Evolutionary conservation across 2,888 invertebrate genomes (phyloP).

Genomic region (Lacanobia wlatinum): DNA sequence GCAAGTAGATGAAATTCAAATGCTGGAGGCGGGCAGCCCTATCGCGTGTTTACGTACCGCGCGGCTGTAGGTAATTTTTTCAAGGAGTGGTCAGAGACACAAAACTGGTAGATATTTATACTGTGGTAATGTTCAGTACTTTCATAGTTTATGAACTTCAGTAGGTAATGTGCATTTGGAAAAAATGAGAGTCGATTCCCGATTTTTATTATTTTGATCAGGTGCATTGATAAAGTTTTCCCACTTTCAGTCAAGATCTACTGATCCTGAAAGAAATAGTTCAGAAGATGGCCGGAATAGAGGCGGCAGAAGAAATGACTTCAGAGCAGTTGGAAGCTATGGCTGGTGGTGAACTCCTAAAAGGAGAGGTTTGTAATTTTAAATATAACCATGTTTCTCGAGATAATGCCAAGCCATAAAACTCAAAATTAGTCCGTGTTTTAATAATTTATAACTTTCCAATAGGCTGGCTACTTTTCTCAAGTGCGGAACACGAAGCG

Average conservation of each 20-base stretch:
- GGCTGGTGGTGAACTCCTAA: constrained; percentile 98
- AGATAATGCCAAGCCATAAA: neutral
- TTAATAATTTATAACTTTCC: constrained; percentile 58
- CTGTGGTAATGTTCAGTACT: too few species aligned
- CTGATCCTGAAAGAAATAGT: constrained; percentile 99
- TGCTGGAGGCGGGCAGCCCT: too few species aligned
- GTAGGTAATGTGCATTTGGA: too few species aligned
- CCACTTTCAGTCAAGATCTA: constrained; percentile 93
- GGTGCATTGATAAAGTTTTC: too few species aligned
- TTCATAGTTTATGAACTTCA: too few species aligned
- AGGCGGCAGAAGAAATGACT: constrained; percentile 98
- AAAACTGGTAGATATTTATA: too few species aligned
- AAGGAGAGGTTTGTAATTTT: constrained; percentile 97
- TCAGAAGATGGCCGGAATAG: constrained; percentile 99
- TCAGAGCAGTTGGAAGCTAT: constrained; percentile 98
- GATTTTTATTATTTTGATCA: too few species aligned
- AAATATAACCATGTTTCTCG: neutral
- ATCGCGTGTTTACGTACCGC: too few species aligned
- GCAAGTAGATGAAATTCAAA: too few species aligned
- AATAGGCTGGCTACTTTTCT: constrained; percentile 98
- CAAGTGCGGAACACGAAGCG: constrained; percentile 99
- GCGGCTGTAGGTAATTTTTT: too few species aligned
- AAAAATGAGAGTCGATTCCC: too few species aligned
- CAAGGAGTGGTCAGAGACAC: too few species aligned
- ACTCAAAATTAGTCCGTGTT: neutral